Base-by-base conservation (phyloP, 2,888 invertebrate genomes). In the Pharmacophagus antenor region DNA sequence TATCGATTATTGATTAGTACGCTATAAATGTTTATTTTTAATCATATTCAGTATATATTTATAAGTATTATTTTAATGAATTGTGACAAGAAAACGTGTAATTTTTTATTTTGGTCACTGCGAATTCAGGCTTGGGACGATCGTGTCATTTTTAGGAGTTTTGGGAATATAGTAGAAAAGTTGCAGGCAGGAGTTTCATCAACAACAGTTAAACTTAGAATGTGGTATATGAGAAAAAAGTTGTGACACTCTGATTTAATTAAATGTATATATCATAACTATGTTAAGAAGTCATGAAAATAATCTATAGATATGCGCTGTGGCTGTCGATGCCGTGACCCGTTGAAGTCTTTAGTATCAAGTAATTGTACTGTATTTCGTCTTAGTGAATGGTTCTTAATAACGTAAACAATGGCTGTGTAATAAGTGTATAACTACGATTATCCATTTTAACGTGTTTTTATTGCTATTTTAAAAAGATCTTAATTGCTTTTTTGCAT, bases 381-480 rank as follows among this genome's bases (percentile, higher is more conserved):
- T 4, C n/a, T 27, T 12, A 18, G 31, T 27, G 17, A 31, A 25
- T 31, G 25, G 22, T 31, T 56, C 31, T 21, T 8, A n/a, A 51
- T 15, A 37, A 15, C 42, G 27, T 46, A 27, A 31, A 46, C 25
- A 54, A n/a, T 27, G 31, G n/a, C 25, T 31, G 20, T 23, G 21
- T 18, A 41, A 22, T 46, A 46, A 31, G 22, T 42, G 21, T 41
- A 27, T 27, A 12, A 12, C 22, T 37, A 55, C 46, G 47, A 61
- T 65, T 56, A 62, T 51, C 20, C 18, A 25, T 27, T 61, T 59
- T 46, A 27, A 23, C 44, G 42, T 46, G 59, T 63, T 65, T 65
- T 57, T 62, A 63, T 63, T 59, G 20, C 48, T 22, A n/a, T 17
- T 18, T 8, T 37, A 52, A n/a, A n/a, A n/a, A n/a, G n/a, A n/a